Percentiles rank a stretch among this genome's conserved stretches.
Evolutionary conservation across 2,888 invertebrate genomes (phyloP).

Genomic region (Sylvicola fuscatus): DNA sequence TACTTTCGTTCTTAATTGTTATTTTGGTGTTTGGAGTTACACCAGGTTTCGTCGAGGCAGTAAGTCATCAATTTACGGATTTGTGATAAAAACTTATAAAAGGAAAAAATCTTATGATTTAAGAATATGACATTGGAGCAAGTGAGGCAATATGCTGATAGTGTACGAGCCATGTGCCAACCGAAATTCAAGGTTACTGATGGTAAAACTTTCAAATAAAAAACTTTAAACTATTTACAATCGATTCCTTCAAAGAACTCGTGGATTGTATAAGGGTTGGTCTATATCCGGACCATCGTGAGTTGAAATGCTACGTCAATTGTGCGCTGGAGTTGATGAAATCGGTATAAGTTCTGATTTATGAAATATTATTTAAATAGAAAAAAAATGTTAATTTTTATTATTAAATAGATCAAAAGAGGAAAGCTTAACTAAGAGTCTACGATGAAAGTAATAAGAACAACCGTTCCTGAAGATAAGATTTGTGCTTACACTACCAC

Average conservation of each 20-base stretch:
- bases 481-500: conserved; percentile 16
- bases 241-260: conserved; percentile 12
- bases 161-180: conserved; percentile 39
- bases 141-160: conserved; percentile 38
- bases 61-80: no score
- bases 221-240: conserved; percentile 10
- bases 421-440: conserved; percentile 19
- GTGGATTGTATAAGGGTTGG: conserved; percentile 17
- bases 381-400: no score
- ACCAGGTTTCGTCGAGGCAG: no score
- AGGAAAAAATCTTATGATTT: no score
- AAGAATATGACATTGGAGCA: conserved; percentile 29
- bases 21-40: no score
- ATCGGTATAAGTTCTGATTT: conserved; percentile 18
- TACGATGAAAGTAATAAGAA: not conserved
- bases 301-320: conserved; percentile 28
- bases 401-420: conserved; percentile 24
- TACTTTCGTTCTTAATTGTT: no score
- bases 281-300: conserved; percentile 17
- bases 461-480: conserved; percentile 5
- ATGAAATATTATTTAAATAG: not conserved
- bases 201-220: conserved; percentile 26
- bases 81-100: no score
- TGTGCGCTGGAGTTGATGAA: conserved; percentile 31
- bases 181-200: conserved; percentile 36